Percentiles rank a stretch among this genome's conserved stretches.
phyloP scores from a whole-genome alignment of 2,113 vertebrate species.

The Hippolais icterina region DNA sequence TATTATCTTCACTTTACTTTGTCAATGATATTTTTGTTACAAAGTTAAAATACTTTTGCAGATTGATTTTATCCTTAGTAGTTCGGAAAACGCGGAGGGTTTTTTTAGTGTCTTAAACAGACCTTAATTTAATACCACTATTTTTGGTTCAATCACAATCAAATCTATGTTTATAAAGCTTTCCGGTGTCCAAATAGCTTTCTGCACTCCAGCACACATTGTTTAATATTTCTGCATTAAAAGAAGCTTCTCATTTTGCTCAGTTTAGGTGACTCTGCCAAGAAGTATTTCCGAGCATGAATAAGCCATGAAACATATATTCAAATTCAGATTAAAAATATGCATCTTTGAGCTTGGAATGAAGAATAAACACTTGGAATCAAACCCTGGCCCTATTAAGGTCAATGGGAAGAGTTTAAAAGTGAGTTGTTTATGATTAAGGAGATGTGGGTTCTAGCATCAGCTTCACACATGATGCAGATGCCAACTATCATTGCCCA shows the following conservation, averaged over 20 bases:
- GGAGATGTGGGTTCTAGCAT: background rate
- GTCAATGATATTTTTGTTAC: constrained; percentile 55
- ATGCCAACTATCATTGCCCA: background rate
- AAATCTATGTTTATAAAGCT: constrained; percentile 59
- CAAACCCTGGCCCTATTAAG: background rate
- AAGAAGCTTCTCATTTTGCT: constrained; percentile 49
- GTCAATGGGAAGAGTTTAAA: constrained; percentile 17
- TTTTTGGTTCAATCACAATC: constrained; percentile 64
- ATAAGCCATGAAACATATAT: constrained; percentile 57
- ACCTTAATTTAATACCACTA: constrained; percentile 51
- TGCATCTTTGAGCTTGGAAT: constrained; percentile 16
- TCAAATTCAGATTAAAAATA: constrained; percentile 61
- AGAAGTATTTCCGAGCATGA: constrained; percentile 56
- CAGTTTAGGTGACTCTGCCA: constrained; percentile 44
- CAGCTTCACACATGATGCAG: background rate
- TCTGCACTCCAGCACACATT: constrained; percentile 37
- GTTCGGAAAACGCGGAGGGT: background rate
- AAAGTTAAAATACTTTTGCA: constrained; percentile 49
- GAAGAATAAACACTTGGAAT: constrained; percentile 41
- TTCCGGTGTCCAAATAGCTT: constrained; percentile 71
- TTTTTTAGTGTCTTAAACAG: constrained; percentile 36
- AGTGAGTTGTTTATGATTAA: background rate
- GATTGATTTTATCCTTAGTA: constrained; percentile 44
- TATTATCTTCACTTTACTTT: constrained; percentile 56
- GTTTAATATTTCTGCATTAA: constrained; percentile 67